Evolutionary conservation across 2,888 invertebrate species (phyloP), one percentile per base, ranked within the genome.

Genomic region (Cataglyphis livida): DNA sequence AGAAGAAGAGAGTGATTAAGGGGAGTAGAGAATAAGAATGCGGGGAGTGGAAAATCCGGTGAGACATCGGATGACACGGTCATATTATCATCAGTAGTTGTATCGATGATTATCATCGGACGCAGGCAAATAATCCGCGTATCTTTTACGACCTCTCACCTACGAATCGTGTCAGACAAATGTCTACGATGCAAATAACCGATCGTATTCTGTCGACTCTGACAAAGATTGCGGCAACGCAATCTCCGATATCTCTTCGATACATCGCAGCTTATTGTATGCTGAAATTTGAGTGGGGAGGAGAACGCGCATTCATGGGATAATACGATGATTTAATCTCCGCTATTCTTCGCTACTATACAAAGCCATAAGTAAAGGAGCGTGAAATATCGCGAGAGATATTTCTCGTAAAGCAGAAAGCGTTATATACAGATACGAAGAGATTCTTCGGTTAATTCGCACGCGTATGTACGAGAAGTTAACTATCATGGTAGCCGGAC

Each of bases 141-240:
- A 66, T 57, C 28, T 75, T 76, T 84, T 84, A 84, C 48, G 68
- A 84, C 44, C 48, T 57, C 70, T n/a, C 41, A 41, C 21, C n/a
- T 61, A 61, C 70, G 15, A 61, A 66, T 54, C 61, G 59, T 51
- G 66, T 81, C 54, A 81, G 68, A 66, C 65, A 81, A 71, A 81
- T 38, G n/a, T 44, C 44, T 12, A 28, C 28, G 15, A 18, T 35
- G 57, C 25, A 41, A 65, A 65, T 38, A 21, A 12, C 32, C 32
- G 48, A 5, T 57, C 35, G 51, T 41, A 73, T 78, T 54, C 1
- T 21, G 48, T 15, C 10, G 32, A 75, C 51, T 54, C 7, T 51
- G 35, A 75, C 25, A 38, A 35, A 51, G 15, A 35, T 25, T n/a
- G 38, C 3, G 15, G 3, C 38, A 25, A 48, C 32, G 10, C 44